Base-by-base conservation (phyloP, 2,797 vertebrate species). In the Syndactyla subalaris region DNA sequence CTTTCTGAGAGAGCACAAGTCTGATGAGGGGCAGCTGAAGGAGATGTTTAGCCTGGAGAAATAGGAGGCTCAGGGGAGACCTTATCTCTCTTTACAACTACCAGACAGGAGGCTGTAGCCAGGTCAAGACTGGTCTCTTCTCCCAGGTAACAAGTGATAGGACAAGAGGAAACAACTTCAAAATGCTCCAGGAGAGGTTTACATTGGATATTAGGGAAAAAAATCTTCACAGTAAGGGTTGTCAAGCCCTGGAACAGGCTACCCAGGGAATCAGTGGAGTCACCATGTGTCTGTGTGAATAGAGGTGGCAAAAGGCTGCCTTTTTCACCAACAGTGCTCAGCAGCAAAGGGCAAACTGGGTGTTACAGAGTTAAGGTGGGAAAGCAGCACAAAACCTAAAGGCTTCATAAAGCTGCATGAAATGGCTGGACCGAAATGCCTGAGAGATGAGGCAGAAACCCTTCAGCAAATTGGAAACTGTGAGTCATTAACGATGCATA, bases 401-500 rank as follows among this genome's bases (percentile, higher is more conserved):
- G 61, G 62, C 24, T 3, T 62, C 17, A 13, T 49, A 87, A 82
- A 92, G 30, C 65, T 77, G 63, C 54, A 79, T 76, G 70, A 95
- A 92, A 71, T 23, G 74, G 55, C 59, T 93, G 79, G 89, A 52
- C 79, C 3, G 0, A 86, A 93, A 88, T 62, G 82, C 66, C 67
- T 67, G 82, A 91, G 88, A 79, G 67, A 66, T n/a, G 45, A 92
- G 73, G 89, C 59, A 86, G 95, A 95, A 94, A 85, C 45, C 1
- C 3, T 76, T 89, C 66, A 76, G 89, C 27, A 94, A 91, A 95
- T 79, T 71, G 80, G 77, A 95, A 95, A 93, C 67, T 74, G 74
- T 84, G 89, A 95, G 78, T 95, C 93, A 96, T 92, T 95, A 96
- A 95, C 80, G 93, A 94, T 95, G 81, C 81, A 93, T 92, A 95